These are phyloP conservation scores for Ridgeia piscesae DNA, from an alignment of 1,140 invertebrate genomes.

Conservation along the genomic window DNA sequence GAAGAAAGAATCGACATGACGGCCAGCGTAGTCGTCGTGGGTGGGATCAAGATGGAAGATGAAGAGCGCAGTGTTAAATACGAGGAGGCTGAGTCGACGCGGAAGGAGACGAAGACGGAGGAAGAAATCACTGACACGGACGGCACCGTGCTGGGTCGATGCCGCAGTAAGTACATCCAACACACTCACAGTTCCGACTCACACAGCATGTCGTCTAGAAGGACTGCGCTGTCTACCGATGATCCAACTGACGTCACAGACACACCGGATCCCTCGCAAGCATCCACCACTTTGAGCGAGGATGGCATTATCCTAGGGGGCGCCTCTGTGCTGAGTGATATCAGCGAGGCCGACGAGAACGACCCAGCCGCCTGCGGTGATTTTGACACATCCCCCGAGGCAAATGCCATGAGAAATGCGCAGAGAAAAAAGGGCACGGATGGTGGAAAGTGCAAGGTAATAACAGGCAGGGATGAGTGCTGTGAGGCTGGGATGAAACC, in stretches of 20 bases:
- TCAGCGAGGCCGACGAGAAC: background rate
- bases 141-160: background rate
- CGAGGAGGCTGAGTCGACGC: background rate
- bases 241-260: too few species aligned
- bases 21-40: background rate
- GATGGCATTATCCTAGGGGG: background rate
- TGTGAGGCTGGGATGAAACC: background rate
- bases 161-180: background rate
- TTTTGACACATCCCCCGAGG: background rate
- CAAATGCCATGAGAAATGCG: background rate
- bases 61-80: background rate
- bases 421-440: background rate
- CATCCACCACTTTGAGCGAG: background rate
- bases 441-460: background rate
- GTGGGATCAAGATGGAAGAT: background rate
- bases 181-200: background rate
- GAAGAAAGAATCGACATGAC: background rate
- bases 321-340: background rate
- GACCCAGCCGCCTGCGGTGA: background rate
- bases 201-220: background rate
- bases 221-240: background rate
- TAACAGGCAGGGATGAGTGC: background rate
- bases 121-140: background rate
- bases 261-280: background rate
- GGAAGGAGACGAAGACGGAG: background rate